Evolutionary conservation across 1,140 invertebrate genomes (phyloP).

Genomic region (Danaus plexippus): DNA sequence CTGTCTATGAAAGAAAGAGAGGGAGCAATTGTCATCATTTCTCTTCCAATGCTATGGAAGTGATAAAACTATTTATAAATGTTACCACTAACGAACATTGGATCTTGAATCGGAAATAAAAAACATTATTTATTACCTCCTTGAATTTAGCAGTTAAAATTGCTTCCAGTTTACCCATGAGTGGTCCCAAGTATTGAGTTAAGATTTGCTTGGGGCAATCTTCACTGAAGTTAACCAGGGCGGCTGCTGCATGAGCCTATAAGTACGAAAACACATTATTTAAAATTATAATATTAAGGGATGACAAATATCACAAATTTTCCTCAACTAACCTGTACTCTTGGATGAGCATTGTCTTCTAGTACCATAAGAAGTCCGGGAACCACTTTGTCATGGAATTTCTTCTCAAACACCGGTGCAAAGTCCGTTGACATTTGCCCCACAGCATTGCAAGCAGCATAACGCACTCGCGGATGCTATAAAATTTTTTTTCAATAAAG

Average conservation of each 20-base stretch:
- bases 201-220: conserved; percentile 97
- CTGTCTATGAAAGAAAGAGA: conserved; percentile 46
- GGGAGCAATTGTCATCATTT: conserved; percentile 58
- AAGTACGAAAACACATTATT: conserved; percentile 9
- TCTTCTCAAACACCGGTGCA: conserved; percentile 96
- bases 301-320: conserved; percentile 3
- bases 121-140: conserved; percentile 73
- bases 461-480: conserved; percentile 92
- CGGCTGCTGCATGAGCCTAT: conserved; percentile 89
- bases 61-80: conserved; percentile 33
- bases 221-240: conserved; percentile 99
- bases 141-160: conserved; percentile 95
- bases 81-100: conserved; percentile 69
- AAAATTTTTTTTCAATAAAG: conserved; percentile 24
- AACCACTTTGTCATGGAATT: conserved; percentile 96
- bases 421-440: conserved; percentile 99
- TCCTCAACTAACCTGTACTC: conserved; percentile 81
- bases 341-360: conserved; percentile 91
- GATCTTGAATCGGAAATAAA: conserved; percentile 10
- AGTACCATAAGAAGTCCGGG: conserved; percentile 92
- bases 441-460: conserved; percentile 98
- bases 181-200: conserved; percentile 88
- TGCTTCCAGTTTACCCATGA: conserved; percentile 92
- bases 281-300: not conserved
- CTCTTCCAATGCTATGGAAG: conserved; percentile 71